phyloP scores from a whole-genome alignment of 2,888 invertebrate species.

The Gibbula magus region DNA sequence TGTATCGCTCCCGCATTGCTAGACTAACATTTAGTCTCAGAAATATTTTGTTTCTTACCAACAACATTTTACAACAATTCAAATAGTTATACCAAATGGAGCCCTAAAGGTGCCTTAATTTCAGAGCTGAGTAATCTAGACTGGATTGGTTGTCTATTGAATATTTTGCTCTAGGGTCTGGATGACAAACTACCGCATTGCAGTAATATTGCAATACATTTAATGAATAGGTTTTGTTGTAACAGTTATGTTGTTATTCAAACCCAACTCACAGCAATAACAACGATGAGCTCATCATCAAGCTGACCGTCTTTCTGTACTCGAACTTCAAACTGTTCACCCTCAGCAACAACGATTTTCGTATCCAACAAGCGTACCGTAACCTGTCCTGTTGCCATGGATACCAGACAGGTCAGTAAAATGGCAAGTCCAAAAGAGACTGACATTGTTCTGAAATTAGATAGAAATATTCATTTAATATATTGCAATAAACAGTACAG shows the following conservation, averaged over 20 bases:
- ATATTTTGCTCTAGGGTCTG: no score
- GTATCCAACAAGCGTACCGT: slow-evolving; percentile 48
- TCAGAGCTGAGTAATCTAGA: no score
- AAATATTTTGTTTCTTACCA: no score
- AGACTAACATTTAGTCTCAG: no score
- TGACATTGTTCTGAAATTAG: slow-evolving; percentile 13
- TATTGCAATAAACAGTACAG: background rate
- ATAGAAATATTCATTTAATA: background rate
- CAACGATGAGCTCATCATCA: slow-evolving; percentile 53
- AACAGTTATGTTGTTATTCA: background rate
- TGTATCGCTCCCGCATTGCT: no score
- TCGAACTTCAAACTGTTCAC: slow-evolving; percentile 57
- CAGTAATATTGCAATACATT: no score
- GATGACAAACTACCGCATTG: no score
- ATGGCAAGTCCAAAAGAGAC: background rate
- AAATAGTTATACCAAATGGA: no score
- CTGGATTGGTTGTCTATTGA: no score
- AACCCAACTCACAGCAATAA: slow-evolving; percentile 55
- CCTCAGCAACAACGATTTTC: slow-evolving; percentile 53
- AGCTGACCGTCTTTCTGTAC: slow-evolving; percentile 51
- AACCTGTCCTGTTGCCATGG: slow-evolving; percentile 35
- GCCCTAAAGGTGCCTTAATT: no score
- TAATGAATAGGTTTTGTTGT: no score
- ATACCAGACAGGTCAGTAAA: background rate
- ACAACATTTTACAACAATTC: no score